Evolutionary conservation across 2,888 invertebrate genomes (phyloP).

Genomic region (Tenthredo amoena): DNA sequence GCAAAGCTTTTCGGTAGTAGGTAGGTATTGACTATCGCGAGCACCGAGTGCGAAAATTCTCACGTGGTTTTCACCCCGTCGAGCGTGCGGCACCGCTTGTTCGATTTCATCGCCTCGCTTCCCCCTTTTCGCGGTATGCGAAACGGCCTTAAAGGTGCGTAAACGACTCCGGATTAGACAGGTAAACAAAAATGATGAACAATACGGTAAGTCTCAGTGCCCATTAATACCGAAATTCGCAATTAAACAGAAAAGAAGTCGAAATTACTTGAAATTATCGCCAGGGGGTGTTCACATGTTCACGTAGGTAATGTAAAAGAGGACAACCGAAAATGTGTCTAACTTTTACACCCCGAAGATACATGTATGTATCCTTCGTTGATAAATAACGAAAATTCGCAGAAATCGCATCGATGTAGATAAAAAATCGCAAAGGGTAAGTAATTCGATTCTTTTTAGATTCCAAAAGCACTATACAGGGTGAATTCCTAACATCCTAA

Average conservation of each 20-base stretch:
- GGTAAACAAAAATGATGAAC: not conserved
- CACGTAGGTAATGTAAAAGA: too few species aligned
- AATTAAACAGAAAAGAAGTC: not conserved
- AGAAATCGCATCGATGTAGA: too few species aligned
- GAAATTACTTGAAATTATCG: not conserved
- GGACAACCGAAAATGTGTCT: too few species aligned
- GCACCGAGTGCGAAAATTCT: constrained; percentile 50
- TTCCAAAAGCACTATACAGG: not conserved
- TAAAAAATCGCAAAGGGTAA: not conserved
- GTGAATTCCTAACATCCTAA: too few species aligned
- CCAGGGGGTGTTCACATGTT: too few species aligned
- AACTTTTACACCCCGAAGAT: too few species aligned
- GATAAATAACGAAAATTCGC: too few species aligned
- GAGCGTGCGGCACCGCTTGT: constrained; percentile 7
- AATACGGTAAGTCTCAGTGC: not conserved
- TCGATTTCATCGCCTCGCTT: constrained; percentile 34
- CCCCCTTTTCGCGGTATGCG: not conserved
- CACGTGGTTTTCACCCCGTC: constrained; percentile 47
- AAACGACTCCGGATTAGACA: not conserved
- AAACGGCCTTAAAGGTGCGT: not conserved
- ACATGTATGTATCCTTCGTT: too few species aligned
- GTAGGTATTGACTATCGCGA: constrained; percentile 47
- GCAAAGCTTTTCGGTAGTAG: constrained; percentile 33
- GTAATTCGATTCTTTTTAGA: not conserved
- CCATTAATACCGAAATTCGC: not conserved